Evolutionary conservation across 2,888 invertebrate species (phyloP).

Genomic region (Callimorpha dominula): DNA sequence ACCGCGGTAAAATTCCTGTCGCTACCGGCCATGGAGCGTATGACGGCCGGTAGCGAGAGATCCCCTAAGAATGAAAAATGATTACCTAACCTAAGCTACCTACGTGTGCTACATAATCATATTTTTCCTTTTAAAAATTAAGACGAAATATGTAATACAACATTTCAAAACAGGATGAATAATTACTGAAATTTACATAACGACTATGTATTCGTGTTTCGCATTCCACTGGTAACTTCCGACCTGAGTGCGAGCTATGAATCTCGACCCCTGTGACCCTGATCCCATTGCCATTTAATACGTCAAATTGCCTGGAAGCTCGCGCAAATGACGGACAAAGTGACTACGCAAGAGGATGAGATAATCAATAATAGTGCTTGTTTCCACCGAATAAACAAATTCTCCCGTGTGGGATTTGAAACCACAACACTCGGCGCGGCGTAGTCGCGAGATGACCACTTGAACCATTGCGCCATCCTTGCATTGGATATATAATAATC

Average conservation of each 20-base stretch:
- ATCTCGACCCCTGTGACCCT: neutral
- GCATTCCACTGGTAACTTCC: neutral
- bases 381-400: neutral
- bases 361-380: neutral
- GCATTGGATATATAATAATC: too few relatives aligned
- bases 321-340: neutral
- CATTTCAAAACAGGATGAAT: neutral
- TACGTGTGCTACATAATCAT: too few relatives aligned
- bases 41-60: too few relatives aligned
- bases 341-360: neutral
- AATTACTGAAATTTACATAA: neutral
- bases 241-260: neutral
- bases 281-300: constrained; percentile 14
- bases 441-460: too few relatives aligned
- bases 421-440: too few relatives aligned
- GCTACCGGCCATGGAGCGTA: too few relatives aligned
- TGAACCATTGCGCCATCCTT: too few relatives aligned
- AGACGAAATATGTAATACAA: neutral
- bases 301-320: constrained; percentile 9
- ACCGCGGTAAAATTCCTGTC: too few relatives aligned
- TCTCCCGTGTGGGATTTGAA: too few relatives aligned
- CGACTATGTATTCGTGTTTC: neutral
- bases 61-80: too few relatives aligned
- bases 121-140: neutral
- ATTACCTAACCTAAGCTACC: too few relatives aligned